Evolutionary conservation across 2,113 vertebrate species (phyloP), one percentile per base, ranked within the genome.

Genomic region (Panthera leo): DNA sequence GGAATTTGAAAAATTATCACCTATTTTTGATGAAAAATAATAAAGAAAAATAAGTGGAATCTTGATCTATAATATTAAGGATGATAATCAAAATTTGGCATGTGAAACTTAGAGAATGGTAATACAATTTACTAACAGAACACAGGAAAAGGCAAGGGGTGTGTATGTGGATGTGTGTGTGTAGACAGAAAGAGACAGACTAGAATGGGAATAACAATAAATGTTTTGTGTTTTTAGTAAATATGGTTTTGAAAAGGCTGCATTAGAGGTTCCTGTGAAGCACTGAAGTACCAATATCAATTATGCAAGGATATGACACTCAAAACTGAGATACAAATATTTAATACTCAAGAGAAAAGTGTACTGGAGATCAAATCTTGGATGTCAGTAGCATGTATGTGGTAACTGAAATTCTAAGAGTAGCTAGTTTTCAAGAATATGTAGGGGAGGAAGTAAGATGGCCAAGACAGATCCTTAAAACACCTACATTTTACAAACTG

Each of bases 251-350:
- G 73, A 93, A 91, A 2, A 93, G 31, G 67, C 21, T 82, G 14
- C 7, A 51, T 61, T 68, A 86, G 55, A 94, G 55, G 71, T 82
- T 83, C 45, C n/a, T 31, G 21, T 31, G 42, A 71, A n/a, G 48
- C 31, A 95, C 80, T 90, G 85, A 95, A 95, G 45, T 58, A 93
- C 25, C 58, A 55, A 4, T 78, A 92, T n/a, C 73, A 93, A 61
- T 21, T 34, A 91, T 86, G 16, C 34, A 95, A 73, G 12, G 34
- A 91, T 39, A 73, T 67, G 21, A 86, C 48, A 76, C 42, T 90
- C 27, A 97, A 76, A 68, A 86, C 0, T 86, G 19, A 95, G 39
- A 90, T 36, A 55, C 27, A 96, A 85, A 67, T n/a, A 92, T 67
- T 14, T 93, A 48, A 82, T 68, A 91, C 45, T 67, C 7, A 58